A percentile compares a stretch with the other conserved stretches of the same genome.
Conservation (phyloP, 2,888 invertebrate genomes). For the Parnassius glacialis region DNA sequence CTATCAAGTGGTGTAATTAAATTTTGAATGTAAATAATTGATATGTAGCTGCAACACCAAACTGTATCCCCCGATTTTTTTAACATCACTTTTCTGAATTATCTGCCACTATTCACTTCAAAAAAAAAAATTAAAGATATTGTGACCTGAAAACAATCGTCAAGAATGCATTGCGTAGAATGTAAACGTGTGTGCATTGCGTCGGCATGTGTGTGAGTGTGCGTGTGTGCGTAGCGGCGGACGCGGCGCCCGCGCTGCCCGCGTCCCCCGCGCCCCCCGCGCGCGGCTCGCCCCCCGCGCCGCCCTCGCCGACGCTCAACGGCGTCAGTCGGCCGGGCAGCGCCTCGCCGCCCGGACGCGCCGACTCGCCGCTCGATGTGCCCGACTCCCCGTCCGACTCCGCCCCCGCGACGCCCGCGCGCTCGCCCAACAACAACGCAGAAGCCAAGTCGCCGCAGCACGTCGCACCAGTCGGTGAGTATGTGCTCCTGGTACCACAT, state of each 20-base stretch:
- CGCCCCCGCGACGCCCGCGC: constrained; percentile 27
- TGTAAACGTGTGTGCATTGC: constrained; percentile 6
- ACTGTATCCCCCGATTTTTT: too few species aligned
- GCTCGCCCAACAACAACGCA: constrained; percentile 50
- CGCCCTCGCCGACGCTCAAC: constrained; percentile 37
- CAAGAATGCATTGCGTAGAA: background rate
- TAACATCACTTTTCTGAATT: too few species aligned
- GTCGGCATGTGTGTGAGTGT: constrained; percentile 29
- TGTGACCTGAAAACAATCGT: too few species aligned
- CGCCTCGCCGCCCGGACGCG: background rate
- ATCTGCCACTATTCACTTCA: too few species aligned
- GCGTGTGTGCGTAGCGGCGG: constrained; percentile 36
- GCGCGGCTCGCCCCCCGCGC: constrained; percentile 22
- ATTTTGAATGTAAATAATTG: too few species aligned
- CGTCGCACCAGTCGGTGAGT: constrained; percentile 82
- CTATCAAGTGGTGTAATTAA: too few species aligned
- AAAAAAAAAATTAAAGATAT: too few species aligned
- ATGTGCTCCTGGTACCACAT: constrained; percentile 32
- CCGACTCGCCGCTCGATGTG: constrained; percentile 22
- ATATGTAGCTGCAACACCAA: too few species aligned
- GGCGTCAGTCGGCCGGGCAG: constrained; percentile 24
- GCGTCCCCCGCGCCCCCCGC: constrained; percentile 27
- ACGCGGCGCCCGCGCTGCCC: constrained; percentile 24
- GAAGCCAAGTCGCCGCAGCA: background rate
- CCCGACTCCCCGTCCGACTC: constrained; percentile 37